Evolutionary conservation across 2,797 vertebrate species (phyloP), one percentile per base, ranked within the genome.

Genomic region (Anas capensis): DNA sequence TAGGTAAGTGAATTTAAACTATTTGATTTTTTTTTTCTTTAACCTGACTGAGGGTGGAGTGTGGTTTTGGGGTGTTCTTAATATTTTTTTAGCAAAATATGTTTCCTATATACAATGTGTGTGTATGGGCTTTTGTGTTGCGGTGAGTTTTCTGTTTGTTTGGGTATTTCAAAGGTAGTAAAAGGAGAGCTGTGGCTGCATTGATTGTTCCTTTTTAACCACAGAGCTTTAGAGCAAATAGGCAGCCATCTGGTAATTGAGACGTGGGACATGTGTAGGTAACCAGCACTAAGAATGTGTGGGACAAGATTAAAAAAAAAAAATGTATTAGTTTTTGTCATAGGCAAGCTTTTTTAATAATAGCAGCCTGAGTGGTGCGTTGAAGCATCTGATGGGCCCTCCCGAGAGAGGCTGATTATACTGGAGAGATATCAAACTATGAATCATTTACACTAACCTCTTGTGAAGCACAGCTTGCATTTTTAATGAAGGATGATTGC

Each of bases 401-500:
- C 98, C 98, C 98, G 58, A 82, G 98, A 98, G 98, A 97, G 97
- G 97, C 95, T 98, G 97, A 98, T 98, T 98, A 98, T 98, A 97
- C 98, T 98, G 98, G 97, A 98, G 98, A 98, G 98, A 98, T 98
- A 98, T 98, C 98, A 98, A 98, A 98, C 98, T 98, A 98, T 99
- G 98, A 99, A 99, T 99, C 98, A 98, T 99, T 99, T 98, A 98
- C 97, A 61, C 97, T 98, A 97, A 97, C 97, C 96, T 98, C 97
- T 98, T 97, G 93, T 95, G 96, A 97, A 97, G 97, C 93, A 91
- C 98, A 97, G 97, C 98, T 98, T 99, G 98, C 98, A 99, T 99
- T 98, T 98, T 99, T 99, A 99, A 99, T 99, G 98, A 98, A 97
- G 97, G 98, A 99, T 99, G 98, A 99, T 99, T 99, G 97, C 97